phyloP scores from a whole-genome alignment of 1,140 invertebrate species.

The Dysdera silvatica region DNA sequence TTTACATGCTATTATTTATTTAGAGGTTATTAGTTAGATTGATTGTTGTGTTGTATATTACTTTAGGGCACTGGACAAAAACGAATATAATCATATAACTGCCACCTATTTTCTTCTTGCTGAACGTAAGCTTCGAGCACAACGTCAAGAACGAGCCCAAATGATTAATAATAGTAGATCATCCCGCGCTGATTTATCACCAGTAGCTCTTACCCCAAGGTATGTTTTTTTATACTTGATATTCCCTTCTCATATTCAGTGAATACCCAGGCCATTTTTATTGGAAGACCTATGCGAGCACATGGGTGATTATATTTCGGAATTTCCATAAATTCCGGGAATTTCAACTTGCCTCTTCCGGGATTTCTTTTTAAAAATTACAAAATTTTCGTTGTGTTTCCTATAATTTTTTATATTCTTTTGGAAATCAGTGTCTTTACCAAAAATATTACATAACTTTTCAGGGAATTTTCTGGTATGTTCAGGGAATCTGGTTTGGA shows the following conservation, averaged over 20 bases:
- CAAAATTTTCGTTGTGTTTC: neutral
- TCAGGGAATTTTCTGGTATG: no score
- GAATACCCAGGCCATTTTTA: no score
- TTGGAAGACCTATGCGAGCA: no score
- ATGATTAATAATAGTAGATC: constrained; percentile 27
- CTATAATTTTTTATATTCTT: neutral
- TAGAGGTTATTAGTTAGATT: no score
- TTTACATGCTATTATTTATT: no score
- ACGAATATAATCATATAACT: constrained; percentile 96
- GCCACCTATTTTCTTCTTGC: constrained; percentile 96
- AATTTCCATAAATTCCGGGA: neutral
- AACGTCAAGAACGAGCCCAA: constrained; percentile 53
- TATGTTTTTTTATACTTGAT: constrained; percentile 32
- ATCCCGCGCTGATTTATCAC: constrained; percentile 42
- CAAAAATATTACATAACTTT: no score
- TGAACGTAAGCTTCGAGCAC: constrained; percentile 74
- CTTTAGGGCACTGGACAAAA: constrained; percentile 81
- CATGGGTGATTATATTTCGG: no score
- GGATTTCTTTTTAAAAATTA: neutral
- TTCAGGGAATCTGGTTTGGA: no score
- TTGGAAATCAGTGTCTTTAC: no score
- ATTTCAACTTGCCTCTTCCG: neutral
- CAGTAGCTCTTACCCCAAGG: constrained; percentile 47
- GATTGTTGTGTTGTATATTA: no score
- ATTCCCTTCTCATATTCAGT: neutral